Base-by-base conservation (phyloP, 1,140 invertebrate genomes). In the Teleogryllus occipitalis region DNA sequence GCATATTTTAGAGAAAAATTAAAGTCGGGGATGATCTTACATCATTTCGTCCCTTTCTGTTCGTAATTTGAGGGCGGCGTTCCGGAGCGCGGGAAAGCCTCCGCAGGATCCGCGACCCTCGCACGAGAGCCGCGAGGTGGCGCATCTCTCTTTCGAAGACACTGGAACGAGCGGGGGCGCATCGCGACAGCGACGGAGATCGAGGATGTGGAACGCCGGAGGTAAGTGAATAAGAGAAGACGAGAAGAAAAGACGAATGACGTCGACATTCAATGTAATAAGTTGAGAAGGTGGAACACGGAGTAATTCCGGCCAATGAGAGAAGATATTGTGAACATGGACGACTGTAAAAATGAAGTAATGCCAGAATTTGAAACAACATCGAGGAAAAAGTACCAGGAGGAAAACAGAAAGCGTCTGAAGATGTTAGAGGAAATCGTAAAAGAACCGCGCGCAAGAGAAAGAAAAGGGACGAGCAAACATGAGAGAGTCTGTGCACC, bases 141-240 rank as follows among this genome's bases (percentile, higher is more conserved):
- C 54, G 49, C 49, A 15, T 54, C 49, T 18, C 54, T 65, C 54
- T 65, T 18, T 10, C 18, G 54, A 65, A 65, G 54, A 18, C 54
- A 7, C 18, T 14, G 54, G 2, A 65, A 10, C 10, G 10, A n/a
- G 47, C 77, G 47, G 47, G 54, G 22, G 14, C 47, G 47, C 77
- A 47, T 48, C 27, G 27, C 27, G 27, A 78, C 47, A 48, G 77
- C 54, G 54, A 48, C 54, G 77, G 54, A 78, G 21, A 49, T 39
- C 27, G 47, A 49, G 0, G 21, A 47, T 6, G 21, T 54, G 77
- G 5, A 49, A 14, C 75, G 77, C 39, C 27, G 77, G 39, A 47
- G 47, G 18, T 22, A 47, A 49, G 47, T 21, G 22, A 65, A 65
- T 10, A 14, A 65, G 54, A 3, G 54, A 7, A 39, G 27, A 39